Conservation (phyloP, 2,888 invertebrate species). For the Tetramorium bicarinatum region DNA sequence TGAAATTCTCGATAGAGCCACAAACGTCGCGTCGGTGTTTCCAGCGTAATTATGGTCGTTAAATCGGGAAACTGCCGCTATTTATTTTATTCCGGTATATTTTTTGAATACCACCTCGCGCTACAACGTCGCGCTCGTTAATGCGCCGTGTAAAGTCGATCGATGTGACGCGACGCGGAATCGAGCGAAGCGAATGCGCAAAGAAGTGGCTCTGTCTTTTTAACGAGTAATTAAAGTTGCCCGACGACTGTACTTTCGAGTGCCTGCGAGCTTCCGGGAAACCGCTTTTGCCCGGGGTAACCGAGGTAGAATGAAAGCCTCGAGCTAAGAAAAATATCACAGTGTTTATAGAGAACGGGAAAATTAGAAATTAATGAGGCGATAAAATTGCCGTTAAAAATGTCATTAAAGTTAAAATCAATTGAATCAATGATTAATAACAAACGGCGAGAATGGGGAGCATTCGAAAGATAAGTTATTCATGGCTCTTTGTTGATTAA, state of each 20-base stretch:
- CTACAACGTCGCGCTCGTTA: background rate
- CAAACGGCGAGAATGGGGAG: background rate
- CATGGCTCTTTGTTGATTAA: background rate
- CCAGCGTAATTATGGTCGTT: background rate
- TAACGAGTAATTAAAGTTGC: conserved; percentile 35
- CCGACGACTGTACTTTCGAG: conserved; percentile 17
- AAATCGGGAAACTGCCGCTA: background rate
- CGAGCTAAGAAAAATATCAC: conserved; percentile 24
- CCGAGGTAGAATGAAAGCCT: conserved; percentile 12
- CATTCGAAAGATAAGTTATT: background rate
- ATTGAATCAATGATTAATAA: background rate
- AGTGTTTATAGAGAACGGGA: conserved; percentile 2
- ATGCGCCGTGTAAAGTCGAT: conserved; percentile 27
- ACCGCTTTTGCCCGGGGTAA: background rate
- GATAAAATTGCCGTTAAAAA: conserved; percentile 9
- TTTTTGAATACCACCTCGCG: background rate
- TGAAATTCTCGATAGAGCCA: background rate
- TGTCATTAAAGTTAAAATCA: background rate
- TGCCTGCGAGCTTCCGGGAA: background rate
- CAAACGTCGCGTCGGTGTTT: background rate
- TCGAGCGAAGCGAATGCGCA: conserved; percentile 16
- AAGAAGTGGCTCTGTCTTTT: conserved; percentile 52
- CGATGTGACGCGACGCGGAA: conserved; percentile 30
- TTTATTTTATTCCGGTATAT: background rate
- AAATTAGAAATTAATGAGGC: conserved; percentile 15